phyloP scores from a whole-genome alignment of 2,888 invertebrate genomes.

The Metacarcinus magister region DNA sequence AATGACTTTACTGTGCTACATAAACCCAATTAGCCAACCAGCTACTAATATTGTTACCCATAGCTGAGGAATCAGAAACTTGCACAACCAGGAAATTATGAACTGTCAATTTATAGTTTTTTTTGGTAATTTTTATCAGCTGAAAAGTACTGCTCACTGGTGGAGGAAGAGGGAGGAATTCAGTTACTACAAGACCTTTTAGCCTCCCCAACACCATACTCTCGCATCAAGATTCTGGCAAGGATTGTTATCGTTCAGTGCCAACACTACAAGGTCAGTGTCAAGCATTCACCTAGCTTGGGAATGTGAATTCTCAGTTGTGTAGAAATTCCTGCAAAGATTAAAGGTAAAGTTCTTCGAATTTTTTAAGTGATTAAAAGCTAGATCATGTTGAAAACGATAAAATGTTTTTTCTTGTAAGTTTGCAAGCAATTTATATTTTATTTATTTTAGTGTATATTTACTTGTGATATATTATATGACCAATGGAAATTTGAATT shows the following conservation, averaged over 20 bases:
- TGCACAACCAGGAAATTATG: background rate
- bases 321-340: background rate
- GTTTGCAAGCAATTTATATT: too few relatives aligned
- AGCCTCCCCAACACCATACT: conserved; percentile 73
- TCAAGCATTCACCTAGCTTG: background rate
- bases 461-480: too few relatives aligned
- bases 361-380: background rate
- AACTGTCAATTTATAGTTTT: background rate
- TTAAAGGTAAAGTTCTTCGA: background rate
- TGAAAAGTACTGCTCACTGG: conserved; percentile 94
- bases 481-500: background rate
- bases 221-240: conserved; percentile 79
- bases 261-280: conserved; percentile 78
- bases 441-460: too few relatives aligned
- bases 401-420: background rate
- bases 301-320: background rate
- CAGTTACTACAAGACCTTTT: conserved; percentile 87
- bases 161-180: conserved; percentile 94
- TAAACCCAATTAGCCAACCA: background rate
- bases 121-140: conserved; percentile 87
- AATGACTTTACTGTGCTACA: background rate
- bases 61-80: background rate
- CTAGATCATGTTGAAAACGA: too few relatives aligned
- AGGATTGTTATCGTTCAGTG: conserved; percentile 80
- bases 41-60: background rate